Evolutionary conservation across 2,113 vertebrate species (phyloP).

Genomic region (Gobiocypris rarus): DNA sequence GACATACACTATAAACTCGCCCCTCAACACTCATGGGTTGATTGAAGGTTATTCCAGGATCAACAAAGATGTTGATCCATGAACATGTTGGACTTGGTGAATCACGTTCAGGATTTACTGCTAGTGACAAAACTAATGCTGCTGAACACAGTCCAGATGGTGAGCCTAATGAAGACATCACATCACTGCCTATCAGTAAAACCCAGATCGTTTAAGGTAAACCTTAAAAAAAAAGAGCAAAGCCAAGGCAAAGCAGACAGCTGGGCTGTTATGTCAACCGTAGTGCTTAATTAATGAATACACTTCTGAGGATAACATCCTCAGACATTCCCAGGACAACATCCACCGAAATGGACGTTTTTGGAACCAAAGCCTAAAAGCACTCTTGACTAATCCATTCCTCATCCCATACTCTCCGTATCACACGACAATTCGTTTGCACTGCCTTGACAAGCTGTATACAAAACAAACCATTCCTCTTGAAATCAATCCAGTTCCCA

Average conservation of each 20-base stretch:
- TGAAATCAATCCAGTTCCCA: not conserved
- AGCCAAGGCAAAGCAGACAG: not conserved
- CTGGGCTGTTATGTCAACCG: not conserved
- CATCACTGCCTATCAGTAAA: not conserved
- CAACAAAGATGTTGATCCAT: too few relatives aligned
- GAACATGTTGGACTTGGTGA: too few relatives aligned
- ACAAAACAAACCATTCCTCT: not conserved
- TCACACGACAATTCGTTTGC: not conserved
- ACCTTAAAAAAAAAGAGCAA: not conserved
- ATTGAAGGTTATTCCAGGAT: too few relatives aligned
- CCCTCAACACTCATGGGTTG: too few relatives aligned
- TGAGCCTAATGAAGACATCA: conserved; percentile 23
- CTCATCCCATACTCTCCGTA: not conserved
- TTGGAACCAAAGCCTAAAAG: not conserved
- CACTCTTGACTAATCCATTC: not conserved
- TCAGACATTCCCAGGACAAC: not conserved
- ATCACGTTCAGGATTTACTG: not conserved
- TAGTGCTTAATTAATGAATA: not conserved
- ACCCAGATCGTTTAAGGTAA: not conserved
- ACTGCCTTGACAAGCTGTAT: not conserved
- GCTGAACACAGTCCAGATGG: conserved; percentile 27
- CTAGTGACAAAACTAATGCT: not conserved
- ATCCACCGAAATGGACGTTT: not conserved
- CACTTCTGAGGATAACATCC: not conserved
- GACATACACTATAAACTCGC: too few relatives aligned